These are phyloP conservation scores for Drosophila austrosaltans DNA, from an alignment of 2,888 invertebrate species.

Conservation along the genomic window DNA sequence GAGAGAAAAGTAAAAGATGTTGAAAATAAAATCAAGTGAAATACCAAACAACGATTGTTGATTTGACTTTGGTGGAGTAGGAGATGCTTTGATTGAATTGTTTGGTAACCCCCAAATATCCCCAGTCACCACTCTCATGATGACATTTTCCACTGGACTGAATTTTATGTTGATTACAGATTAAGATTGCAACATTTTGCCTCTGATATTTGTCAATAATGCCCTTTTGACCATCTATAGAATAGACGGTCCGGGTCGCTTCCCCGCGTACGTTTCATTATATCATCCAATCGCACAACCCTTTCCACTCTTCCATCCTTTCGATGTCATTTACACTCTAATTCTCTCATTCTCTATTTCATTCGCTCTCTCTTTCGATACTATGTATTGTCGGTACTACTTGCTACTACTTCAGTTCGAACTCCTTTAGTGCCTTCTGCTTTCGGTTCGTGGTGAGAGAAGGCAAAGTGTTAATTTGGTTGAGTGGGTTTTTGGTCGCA, in stretches of 20 bases:
- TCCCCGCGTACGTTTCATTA: no score
- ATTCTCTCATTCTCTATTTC: no score
- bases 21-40: constrained; percentile 12
- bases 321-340: background rate
- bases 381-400: background rate
- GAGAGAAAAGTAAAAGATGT: constrained; percentile 25
- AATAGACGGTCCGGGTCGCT: no score
- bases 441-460: constrained; percentile 24
- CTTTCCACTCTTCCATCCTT: background rate
- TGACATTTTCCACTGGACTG: constrained; percentile 78
- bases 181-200: constrained; percentile 79
- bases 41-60: constrained; percentile 56
- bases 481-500: constrained; percentile 75
- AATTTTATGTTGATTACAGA: constrained; percentile 79
- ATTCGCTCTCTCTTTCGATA: background rate
- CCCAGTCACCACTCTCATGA: constrained; percentile 37
- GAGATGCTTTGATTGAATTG: constrained; percentile 69
- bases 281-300: background rate
- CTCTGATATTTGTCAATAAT: constrained; percentile 74
- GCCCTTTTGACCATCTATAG: constrained; percentile 52
- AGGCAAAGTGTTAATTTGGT: constrained; percentile 75
- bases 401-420: constrained; percentile 8
- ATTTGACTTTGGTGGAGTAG: constrained; percentile 52
- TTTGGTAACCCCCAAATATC: constrained; percentile 60
- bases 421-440: constrained; percentile 17